Percentiles rank a stretch among this genome's conserved stretches.
phyloP scores from a whole-genome alignment of 2,888 invertebrate species.

The Andricus curvator region DNA sequence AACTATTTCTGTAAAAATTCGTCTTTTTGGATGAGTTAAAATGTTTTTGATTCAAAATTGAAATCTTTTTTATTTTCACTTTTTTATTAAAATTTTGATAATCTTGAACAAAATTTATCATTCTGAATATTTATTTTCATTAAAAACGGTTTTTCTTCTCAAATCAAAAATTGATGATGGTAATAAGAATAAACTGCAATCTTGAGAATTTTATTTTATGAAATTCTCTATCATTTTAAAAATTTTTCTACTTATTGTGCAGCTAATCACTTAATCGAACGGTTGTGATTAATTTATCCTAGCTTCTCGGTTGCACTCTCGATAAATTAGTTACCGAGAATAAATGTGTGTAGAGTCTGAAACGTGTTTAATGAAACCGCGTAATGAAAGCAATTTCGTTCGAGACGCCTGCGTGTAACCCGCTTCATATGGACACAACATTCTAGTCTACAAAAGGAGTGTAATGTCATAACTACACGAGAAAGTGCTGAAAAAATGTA shows the following conservation, averaged over 20 bases:
- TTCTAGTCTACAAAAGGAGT: neutral
- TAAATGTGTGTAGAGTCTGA: neutral
- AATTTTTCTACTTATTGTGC: neutral
- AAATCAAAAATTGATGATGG: too few species aligned
- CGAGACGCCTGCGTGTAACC: neutral
- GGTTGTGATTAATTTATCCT: neutral
- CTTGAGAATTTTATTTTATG: neutral
- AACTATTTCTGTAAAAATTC: too few species aligned
- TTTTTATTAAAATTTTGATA: too few species aligned
- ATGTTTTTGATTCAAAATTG: too few species aligned
- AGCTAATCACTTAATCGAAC: too few species aligned
- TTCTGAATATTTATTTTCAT: too few species aligned
- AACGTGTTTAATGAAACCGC: slow-evolving; percentile 21
- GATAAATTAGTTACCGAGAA: slow-evolving; percentile 9
- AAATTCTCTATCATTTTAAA: neutral
- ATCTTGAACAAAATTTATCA: too few species aligned
- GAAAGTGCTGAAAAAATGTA: neutral
- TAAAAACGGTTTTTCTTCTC: too few species aligned
- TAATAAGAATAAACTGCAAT: too few species aligned
- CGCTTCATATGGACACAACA: neutral
- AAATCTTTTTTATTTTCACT: too few species aligned
- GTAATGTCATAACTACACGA: neutral
- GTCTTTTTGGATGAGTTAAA: too few species aligned
- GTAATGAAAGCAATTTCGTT: slow-evolving; percentile 15
- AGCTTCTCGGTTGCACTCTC: neutral